These are phyloP conservation scores for Volucella inflata DNA, from an alignment of 2,888 invertebrate genomes.

Conservation along the genomic window DNA sequence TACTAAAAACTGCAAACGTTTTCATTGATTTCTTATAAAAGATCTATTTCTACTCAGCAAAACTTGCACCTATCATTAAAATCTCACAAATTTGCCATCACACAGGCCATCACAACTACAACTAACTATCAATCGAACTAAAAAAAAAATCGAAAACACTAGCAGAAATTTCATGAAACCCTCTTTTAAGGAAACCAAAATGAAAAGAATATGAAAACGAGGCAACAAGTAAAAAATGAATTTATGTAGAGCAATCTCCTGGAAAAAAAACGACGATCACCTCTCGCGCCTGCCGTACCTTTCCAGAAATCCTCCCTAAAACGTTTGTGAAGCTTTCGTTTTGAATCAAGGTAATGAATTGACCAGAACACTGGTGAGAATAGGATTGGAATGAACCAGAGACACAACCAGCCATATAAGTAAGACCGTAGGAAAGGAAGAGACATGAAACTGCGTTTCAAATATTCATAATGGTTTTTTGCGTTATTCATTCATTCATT, in stretches of 20 bases:
- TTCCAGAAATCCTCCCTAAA: background rate
- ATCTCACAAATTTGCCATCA: too few species aligned
- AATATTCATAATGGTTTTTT: constrained; percentile 64
- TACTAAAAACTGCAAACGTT: too few species aligned
- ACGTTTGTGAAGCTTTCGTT: constrained; percentile 23
- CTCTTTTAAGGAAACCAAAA: constrained; percentile 28
- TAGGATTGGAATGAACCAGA: background rate
- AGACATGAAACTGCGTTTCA: constrained; percentile 41
- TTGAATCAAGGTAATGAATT: constrained; percentile 50
- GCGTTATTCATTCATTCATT: constrained; percentile 49
- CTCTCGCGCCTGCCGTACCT: background rate
- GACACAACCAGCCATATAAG: background rate
- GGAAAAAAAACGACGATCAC: constrained; percentile 40
- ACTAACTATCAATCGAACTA: too few species aligned
- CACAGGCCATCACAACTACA: too few species aligned
- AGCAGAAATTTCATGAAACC: constrained; percentile 32
- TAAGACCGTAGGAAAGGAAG: background rate
- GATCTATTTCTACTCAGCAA: too few species aligned
- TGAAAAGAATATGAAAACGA: background rate
- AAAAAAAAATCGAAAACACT: constrained; percentile 9
- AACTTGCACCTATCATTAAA: too few species aligned
- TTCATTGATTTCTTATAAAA: too few species aligned
- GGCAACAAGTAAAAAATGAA: background rate
- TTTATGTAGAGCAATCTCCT: constrained; percentile 26
- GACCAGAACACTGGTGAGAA: constrained; percentile 13